A percentile compares a stretch with the other conserved stretches of the same genome.
phyloP scores from a whole-genome alignment of 35 echinoderm and acorn worm species.

The Patiria miniata region DNA sequence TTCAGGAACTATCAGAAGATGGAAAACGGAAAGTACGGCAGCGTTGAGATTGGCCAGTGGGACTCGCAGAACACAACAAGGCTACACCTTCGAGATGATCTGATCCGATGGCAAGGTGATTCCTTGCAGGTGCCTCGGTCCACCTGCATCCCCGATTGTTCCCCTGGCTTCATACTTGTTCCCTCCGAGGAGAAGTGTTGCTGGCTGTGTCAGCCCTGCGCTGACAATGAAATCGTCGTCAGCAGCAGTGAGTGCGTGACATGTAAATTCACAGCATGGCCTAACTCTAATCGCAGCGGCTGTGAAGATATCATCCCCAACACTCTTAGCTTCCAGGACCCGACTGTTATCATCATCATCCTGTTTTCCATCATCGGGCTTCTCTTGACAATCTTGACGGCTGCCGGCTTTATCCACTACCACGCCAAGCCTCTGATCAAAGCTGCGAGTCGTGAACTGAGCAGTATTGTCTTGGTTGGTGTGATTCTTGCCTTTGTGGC shows the following conservation, averaged over 20 bases:
- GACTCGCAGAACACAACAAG: constrained; percentile 11
- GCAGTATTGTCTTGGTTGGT: constrained; percentile 41
- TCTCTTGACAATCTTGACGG: constrained; percentile 1
- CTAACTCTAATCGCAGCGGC: neutral
- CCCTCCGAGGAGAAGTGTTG: constrained; percentile 32
- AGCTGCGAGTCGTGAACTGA: constrained; percentile 59
- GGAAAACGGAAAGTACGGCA: neutral
- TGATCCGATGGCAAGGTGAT: neutral
- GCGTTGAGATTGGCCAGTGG: constrained; percentile 22
- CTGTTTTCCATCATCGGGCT: constrained; percentile 1
- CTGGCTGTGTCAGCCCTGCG: constrained; percentile 34
- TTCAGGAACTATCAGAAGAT: constrained; percentile 20
- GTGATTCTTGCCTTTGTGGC: constrained; percentile 18
- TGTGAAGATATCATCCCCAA: constrained; percentile 30
- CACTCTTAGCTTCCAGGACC: neutral
- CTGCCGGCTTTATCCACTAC: neutral
- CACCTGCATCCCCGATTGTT: constrained; percentile 19
- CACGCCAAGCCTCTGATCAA: constrained; percentile 34
- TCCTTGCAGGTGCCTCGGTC: constrained; percentile 3
- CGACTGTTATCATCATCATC: neutral
- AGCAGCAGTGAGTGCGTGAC: neutral
- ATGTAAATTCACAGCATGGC: constrained; percentile 18
- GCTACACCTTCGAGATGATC: neutral
- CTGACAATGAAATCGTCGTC: constrained; percentile 15
- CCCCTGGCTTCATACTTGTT: neutral